Conservation (phyloP, 1,140 invertebrate genomes). For the Habropoda laboriosa region DNA sequence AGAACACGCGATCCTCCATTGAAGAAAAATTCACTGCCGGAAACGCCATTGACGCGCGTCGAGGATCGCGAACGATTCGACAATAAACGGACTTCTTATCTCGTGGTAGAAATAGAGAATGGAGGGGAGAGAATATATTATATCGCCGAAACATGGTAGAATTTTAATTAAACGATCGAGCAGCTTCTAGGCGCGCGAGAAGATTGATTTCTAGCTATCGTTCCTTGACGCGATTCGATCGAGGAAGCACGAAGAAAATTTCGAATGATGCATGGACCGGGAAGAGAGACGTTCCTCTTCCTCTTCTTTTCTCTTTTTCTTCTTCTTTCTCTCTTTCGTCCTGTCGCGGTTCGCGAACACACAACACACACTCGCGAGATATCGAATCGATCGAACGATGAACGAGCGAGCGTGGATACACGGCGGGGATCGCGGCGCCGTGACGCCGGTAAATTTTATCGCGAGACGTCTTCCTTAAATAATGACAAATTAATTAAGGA, state of each 20-base stretch:
- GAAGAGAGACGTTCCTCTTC: constrained; percentile 1
- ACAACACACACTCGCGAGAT: background rate
- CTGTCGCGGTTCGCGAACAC: background rate
- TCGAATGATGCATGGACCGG: constrained; percentile 26
- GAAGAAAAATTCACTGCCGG: background rate
- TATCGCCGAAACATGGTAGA: background rate
- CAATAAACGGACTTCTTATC: background rate
- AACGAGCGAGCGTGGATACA: constrained; percentile 30
- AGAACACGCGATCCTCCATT: background rate
- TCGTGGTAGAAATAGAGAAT: no score
- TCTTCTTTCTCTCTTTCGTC: background rate
- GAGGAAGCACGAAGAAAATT: constrained; percentile 17
- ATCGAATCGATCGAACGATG: constrained; percentile 29
- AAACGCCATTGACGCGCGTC: background rate
- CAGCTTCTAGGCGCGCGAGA: no score
- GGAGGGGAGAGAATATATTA: background rate
- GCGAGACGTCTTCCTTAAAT: constrained; percentile 60
- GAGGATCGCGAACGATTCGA: background rate
- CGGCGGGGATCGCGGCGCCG: constrained; percentile 26
- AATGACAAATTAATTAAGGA: constrained; percentile 75
- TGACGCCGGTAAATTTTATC: constrained; percentile 65
- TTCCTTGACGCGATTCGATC: background rate
- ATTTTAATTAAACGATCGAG: background rate
- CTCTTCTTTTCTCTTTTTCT: background rate
- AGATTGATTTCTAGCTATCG: background rate